phyloP scores from a whole-genome alignment of 2,113 vertebrate species.

The Blennius ocellaris region DNA sequence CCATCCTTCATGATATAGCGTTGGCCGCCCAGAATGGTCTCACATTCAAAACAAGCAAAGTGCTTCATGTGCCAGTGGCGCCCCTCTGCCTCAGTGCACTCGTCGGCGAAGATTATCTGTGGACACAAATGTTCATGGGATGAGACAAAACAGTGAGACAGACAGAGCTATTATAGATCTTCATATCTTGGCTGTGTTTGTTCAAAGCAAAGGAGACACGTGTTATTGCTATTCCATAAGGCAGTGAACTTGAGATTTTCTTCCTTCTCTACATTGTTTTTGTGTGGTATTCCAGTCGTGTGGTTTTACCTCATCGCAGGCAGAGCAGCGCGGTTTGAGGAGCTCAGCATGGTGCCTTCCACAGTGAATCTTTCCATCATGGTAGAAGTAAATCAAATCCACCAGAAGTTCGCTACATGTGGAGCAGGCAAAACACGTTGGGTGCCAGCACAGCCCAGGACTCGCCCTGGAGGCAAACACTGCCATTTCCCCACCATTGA shows the following conservation, averaged over 20 bases:
- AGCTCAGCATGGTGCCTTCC: slow-evolving; percentile 95
- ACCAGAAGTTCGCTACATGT: slow-evolving; percentile 93
- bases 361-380: slow-evolving; percentile 93
- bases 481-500: slow-evolving; percentile 92
- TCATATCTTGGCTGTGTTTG: slow-evolving; percentile 5
- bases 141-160: not conserved
- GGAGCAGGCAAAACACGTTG: slow-evolving; percentile 86
- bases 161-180: not conserved
- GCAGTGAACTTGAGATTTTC: slow-evolving; percentile 10
- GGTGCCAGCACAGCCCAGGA: slow-evolving; percentile 93
- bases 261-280: slow-evolving; percentile 5
- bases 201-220: not conserved
- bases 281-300: not conserved
- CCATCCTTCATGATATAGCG: slow-evolving; percentile 98
- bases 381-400: slow-evolving; percentile 97
- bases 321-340: slow-evolving; percentile 94
- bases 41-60: slow-evolving; percentile 95
- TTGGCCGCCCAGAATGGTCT: slow-evolving; percentile 91
- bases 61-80: slow-evolving; percentile 98
- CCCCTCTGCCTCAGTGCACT: slow-evolving; percentile 96
- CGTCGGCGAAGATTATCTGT: slow-evolving; percentile 96
- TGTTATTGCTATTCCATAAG: slow-evolving; percentile 14
- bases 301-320: slow-evolving; percentile 91
- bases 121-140: slow-evolving; percentile 5
- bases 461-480: slow-evolving; percentile 95